phyloP scores from a whole-genome alignment of 2,888 invertebrate species.

The Coelogynopora nodosa region DNA sequence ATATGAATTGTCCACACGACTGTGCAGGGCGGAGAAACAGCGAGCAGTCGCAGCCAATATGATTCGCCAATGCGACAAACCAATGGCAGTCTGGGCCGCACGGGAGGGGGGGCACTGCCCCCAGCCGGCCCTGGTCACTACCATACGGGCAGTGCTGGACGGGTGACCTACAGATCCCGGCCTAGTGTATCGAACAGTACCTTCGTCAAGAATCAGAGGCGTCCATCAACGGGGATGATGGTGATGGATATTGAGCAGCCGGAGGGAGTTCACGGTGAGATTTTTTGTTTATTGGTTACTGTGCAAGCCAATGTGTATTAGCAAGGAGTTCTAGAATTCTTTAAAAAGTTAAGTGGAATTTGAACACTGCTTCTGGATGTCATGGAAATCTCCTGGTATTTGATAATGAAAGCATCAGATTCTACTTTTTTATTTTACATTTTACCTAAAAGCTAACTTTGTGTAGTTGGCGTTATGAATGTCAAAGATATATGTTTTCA shows the following conservation, averaged over 20 bases:
- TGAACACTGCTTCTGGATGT: too few relatives aligned
- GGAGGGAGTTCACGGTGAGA: neutral
- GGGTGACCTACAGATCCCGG: neutral
- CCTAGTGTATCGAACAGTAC: neutral
- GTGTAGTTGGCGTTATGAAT: too few relatives aligned
- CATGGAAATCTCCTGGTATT: too few relatives aligned
- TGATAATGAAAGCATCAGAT: too few relatives aligned
- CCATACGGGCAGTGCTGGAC: neutral
- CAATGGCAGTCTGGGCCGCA: neutral
- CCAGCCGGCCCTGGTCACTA: neutral
- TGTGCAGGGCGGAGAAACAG: neutral
- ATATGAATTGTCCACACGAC: too few relatives aligned
- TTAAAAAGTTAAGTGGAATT: too few relatives aligned
- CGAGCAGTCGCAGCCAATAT: neutral
- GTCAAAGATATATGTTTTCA: too few relatives aligned
- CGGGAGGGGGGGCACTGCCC: neutral
- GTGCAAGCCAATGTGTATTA: too few relatives aligned
- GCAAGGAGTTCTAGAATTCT: too few relatives aligned
- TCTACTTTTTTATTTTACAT: too few relatives aligned
- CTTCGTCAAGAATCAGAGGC: slow-evolving; percentile 2
- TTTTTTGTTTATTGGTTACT: too few relatives aligned
- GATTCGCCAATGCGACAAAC: neutral
- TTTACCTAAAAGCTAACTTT: too few relatives aligned
- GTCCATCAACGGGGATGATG: neutral
- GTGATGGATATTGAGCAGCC: neutral